A percentile compares a stretch with the other conserved stretches of the same genome.
phyloP scores from a whole-genome alignment of 2,113 vertebrate genomes.

The Microcebus ravelobensis region DNA sequence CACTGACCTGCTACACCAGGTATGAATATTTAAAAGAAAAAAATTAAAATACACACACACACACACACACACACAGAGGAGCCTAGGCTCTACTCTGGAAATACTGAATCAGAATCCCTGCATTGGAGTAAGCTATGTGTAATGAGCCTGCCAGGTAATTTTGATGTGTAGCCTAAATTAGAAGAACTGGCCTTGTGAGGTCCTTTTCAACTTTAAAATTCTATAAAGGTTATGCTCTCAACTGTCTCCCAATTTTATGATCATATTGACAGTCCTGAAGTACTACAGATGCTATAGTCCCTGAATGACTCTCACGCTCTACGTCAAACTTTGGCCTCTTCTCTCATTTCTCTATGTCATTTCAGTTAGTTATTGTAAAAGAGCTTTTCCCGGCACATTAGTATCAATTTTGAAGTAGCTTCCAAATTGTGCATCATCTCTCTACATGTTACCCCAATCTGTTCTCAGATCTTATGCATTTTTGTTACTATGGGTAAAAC shows the following conservation, averaged over 20 bases:
- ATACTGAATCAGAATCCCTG: background rate
- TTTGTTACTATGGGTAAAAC: background rate
- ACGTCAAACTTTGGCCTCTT: background rate
- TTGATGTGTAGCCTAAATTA: background rate
- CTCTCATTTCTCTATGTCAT: background rate
- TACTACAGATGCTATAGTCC: fast-evolving
- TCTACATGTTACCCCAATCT: background rate
- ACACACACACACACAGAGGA: background rate
- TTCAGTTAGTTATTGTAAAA: background rate
- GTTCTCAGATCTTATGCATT: background rate
- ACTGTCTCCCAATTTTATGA: background rate
- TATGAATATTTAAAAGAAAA: background rate
- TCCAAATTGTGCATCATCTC: background rate
- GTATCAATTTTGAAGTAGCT: background rate
- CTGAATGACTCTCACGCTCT: background rate
- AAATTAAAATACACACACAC: background rate
- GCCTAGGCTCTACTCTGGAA: background rate
- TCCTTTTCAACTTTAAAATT: background rate
- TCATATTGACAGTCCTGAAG: background rate
- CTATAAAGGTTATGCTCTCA: background rate
- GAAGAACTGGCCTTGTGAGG: background rate
- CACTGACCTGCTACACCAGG: background rate
- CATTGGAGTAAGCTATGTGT: background rate
- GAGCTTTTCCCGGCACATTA: background rate
- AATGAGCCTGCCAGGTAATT: background rate